These are phyloP conservation scores for Dolichomitus sp. DNA, from an alignment of 2,888 invertebrate species.

Conservation along the genomic window DNA sequence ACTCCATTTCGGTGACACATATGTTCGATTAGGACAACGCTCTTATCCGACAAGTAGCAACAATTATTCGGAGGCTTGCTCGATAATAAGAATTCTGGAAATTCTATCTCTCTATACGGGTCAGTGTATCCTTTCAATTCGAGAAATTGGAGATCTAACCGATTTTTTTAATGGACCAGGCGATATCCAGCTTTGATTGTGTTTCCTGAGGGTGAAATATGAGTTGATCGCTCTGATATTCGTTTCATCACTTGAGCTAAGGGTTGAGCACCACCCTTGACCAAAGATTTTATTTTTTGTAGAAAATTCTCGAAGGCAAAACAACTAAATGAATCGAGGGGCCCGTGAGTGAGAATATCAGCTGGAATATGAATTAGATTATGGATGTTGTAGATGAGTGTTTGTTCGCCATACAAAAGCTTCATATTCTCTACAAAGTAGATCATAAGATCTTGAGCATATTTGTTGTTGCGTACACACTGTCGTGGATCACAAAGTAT, in stretches of 20 bases:
- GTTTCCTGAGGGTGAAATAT: not conserved
- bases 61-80: no score
- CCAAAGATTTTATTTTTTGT: not conserved
- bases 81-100: no score
- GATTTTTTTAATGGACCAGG: not conserved
- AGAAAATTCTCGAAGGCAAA: not conserved
- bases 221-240: not conserved
- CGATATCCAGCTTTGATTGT: not conserved
- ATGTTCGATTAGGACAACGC: no score
- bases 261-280: not conserved
- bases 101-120: no score
- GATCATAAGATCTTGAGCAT: slow-evolving; percentile 30
- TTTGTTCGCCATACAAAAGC: slow-evolving; percentile 51
- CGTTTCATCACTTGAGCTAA: slow-evolving; percentile 13
- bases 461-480: slow-evolving; percentile 25
- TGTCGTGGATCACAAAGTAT: slow-evolving; percentile 38
- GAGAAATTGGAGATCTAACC: not conserved
- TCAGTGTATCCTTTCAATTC: no score
- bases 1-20: no score
- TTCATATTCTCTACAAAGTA: slow-evolving; percentile 33
- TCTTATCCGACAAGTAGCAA: no score
- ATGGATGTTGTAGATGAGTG: slow-evolving; percentile 74
- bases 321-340: not conserved
- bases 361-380: slow-evolving; percentile 44
- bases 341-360: not conserved